Base-by-base conservation (phyloP, 2,888 invertebrate species). In the Diplazon laetatorius region DNA sequence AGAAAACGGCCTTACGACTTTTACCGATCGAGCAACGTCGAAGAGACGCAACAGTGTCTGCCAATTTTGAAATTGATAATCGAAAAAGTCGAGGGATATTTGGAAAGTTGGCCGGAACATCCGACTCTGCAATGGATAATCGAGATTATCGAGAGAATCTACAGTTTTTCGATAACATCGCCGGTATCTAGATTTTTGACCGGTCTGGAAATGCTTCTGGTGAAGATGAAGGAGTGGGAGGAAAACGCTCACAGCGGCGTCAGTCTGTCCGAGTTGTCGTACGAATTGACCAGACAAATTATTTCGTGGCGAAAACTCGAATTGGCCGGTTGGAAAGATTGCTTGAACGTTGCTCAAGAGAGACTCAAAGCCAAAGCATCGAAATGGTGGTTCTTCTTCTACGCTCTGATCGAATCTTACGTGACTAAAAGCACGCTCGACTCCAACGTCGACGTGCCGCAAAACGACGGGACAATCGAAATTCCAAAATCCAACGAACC, bases 321-420 rank as follows among this genome's bases (percentile, higher is more conserved):
- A 89, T 92, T 99, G 84, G 93, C 94, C 73, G 94, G 95, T 86
- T 99, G 98, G 98, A 96, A 96, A 84, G 95, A 95, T 85, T 95
- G 96, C 74, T 92, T 98, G 4, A 94, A 95, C 78, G 93, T 94
- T 76, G 93, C 95, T 16, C 93, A 93, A 74, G 92, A 94, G 62
- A 94, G 95, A 85, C 92, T 95, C 81, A 93, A 94, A 87, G 92
- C 93, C 0, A 93, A 94, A 78, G 94, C 95, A 0, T 94, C 95
- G 80, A 96, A 95, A 88, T 98, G 97, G 94, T 99, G 98, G 98
- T 96, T 97, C 91, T 95, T 96, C 89, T 91, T 98, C 55, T 97
- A 96, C 89, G 93, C 94, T 20, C 92, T 96, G 0, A 91, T 96
- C 44, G 93, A 94, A 59, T 93, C 94, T 44, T 95, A 94, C 86